These are phyloP conservation scores for Pseudomyrmex dendroicus DNA, from an alignment of 1,140 invertebrate species.

Conservation along the genomic window DNA sequence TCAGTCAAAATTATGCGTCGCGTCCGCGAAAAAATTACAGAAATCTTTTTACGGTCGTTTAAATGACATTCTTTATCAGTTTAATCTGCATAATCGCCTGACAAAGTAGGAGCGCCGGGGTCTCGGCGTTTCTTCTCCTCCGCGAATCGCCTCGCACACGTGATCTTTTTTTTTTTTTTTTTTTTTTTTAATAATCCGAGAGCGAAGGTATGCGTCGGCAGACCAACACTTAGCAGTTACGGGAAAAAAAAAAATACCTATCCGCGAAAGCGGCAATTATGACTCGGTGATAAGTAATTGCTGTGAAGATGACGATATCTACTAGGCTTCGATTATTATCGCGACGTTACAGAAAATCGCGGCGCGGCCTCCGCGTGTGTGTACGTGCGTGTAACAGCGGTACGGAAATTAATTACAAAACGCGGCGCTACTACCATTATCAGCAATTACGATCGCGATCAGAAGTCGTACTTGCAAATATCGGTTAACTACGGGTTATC, in stretches of 20 bases:
- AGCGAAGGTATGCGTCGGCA: conserved; percentile 28
- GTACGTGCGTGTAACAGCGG: background rate
- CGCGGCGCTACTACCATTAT: conserved; percentile 59
- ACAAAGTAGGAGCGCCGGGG: conserved; percentile 39
- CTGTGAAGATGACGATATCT: conserved; percentile 25
- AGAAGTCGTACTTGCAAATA: conserved; percentile 1
- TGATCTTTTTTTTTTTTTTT: conserved; percentile 2
- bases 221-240: conserved; percentile 49
- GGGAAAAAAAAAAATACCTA: conserved; percentile 30
- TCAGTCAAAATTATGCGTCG: conserved; percentile 37
- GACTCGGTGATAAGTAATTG: conserved; percentile 67
- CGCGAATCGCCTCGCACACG: background rate
- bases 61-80: conserved; percentile 54
- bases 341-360: conserved; percentile 55
- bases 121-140: background rate
- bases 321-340: conserved; percentile 66
- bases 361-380: too few relatives aligned
- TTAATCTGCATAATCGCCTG: conserved; percentile 60
- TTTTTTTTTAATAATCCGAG: conserved; percentile 51
- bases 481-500: too few relatives aligned
- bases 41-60: conserved; percentile 34
- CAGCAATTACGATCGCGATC: conserved; percentile 63
- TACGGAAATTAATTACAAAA: conserved; percentile 62
- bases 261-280: conserved; percentile 64
- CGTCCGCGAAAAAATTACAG: conserved; percentile 23